Base-by-base conservation (phyloP, 2,888 invertebrate species). In the Trissonchulus latispiculum region DNA sequence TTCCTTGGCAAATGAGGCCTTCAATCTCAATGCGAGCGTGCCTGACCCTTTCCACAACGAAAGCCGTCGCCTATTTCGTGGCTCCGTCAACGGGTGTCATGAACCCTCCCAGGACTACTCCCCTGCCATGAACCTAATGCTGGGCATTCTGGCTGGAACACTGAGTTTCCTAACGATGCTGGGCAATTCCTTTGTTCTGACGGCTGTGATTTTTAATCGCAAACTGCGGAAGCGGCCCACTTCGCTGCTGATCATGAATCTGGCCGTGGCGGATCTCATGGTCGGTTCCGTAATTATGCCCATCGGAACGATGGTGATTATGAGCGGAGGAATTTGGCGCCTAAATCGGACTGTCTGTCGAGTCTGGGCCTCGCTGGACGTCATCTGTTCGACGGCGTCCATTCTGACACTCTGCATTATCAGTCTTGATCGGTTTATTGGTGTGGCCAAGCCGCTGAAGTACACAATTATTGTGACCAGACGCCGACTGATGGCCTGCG, bases 301-400 rank as follows among this genome's bases (percentile, higher is more conserved):
- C 81, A 75, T 72, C 80, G 81, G 0, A 78, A 73, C 73, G 2
- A 29, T 70, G 2, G 15, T 15, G 35, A 72, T 72, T 28, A 3
- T 64, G 31, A 64, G 28, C 28, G 72, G 37, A 8, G 29, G 31
- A 23, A 3, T 70, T 29, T 72, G 72, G 72, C 3, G 33, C 18
- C 31, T 72, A 8, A 32, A 31, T n/a, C 36, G 31, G 1, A 2
- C 8, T 3, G 3, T 72, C 2, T 72, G 72, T 31, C 67, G 68
- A 72, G 68, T 67, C 3, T 72, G 72, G 72, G 48, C 72, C 2
- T 70, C 68, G 3, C 37, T 72, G 31, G 72, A 72, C 32, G 72
- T 72, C 2, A 72, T 72, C 8, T 72, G 72, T 71, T 72, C 68
- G 29, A 67, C 72, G 2, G 72, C 72, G 15, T 72, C 72, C 2